phyloP scores from a whole-genome alignment of 2,888 invertebrate species.

The Morinoia aosen region DNA sequence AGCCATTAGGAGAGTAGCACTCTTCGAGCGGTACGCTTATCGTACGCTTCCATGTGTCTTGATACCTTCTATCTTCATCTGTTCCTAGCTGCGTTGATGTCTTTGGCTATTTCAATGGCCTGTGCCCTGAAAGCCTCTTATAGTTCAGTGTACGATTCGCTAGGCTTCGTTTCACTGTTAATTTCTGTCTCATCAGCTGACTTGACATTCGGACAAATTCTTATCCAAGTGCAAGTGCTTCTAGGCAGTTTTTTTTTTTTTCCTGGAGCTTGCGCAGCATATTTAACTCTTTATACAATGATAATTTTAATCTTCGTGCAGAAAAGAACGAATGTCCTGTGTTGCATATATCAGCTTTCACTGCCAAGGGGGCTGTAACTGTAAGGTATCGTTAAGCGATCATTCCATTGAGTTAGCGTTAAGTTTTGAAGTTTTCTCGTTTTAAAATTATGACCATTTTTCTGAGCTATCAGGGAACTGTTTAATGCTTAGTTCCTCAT shows the following conservation, averaged over 20 bases:
- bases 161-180: not conserved
- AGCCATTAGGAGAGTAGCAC: too few species aligned
- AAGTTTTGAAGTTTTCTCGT: too few species aligned
- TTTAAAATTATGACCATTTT: too few species aligned
- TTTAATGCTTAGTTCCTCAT: not conserved
- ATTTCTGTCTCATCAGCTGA: not conserved
- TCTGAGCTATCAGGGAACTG: too few species aligned
- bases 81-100: too few species aligned
- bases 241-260: not conserved
- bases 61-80: too few species aligned
- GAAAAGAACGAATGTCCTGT: not conserved
- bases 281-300: not conserved
- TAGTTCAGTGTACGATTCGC: too few species aligned
- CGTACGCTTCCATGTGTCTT: too few species aligned
- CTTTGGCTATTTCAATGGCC: too few species aligned
- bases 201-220: not conserved
- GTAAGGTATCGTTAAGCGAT: not conserved
- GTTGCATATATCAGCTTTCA: not conserved
- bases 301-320: not conserved
- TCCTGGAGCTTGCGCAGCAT: not conserved
- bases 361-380: not conserved
- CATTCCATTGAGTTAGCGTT: too few species aligned
- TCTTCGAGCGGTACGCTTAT: too few species aligned
- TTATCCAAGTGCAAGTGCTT: not conserved
- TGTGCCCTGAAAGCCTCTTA: too few species aligned